Conservation (phyloP, 2,888 invertebrate species). For the Spilosoma lubricipeda region DNA sequence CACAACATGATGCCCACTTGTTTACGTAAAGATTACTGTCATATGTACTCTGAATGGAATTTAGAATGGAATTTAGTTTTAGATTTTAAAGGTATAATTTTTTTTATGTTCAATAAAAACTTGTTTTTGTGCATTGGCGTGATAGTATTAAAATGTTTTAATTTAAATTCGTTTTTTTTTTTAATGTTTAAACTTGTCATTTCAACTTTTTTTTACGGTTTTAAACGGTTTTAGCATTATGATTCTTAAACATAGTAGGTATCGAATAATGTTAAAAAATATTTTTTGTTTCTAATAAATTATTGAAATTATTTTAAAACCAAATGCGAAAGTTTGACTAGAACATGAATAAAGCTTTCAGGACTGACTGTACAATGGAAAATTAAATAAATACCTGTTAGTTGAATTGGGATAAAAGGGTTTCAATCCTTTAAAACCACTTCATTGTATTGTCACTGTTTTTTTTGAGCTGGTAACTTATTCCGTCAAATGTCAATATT, state of each 20-base stretch:
- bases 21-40: slow-evolving; percentile 22
- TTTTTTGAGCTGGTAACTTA: neutral
- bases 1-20: slow-evolving; percentile 17
- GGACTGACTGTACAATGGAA: neutral
- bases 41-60: slow-evolving; percentile 15
- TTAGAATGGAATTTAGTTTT: slow-evolving; percentile 18
- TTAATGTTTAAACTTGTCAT: too few relatives aligned
- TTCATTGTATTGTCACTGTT: slow-evolving; percentile 4
- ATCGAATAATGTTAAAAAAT: too few relatives aligned
- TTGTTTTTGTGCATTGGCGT: neutral
- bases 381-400: neutral
- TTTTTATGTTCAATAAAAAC: neutral
- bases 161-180: neutral
- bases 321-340: neutral
- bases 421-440: neutral
- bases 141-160: neutral
- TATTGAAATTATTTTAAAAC: too few relatives aligned
- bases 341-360: neutral
- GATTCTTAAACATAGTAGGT: too few relatives aligned
- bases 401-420: neutral
- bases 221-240: too few relatives aligned
- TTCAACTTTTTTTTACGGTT: too few relatives aligned
- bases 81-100: neutral
- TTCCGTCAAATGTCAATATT: neutral
- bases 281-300: too few relatives aligned